Evolutionary conservation across 1,140 invertebrate genomes (phyloP).

Genomic region (Venturia canescens): DNA sequence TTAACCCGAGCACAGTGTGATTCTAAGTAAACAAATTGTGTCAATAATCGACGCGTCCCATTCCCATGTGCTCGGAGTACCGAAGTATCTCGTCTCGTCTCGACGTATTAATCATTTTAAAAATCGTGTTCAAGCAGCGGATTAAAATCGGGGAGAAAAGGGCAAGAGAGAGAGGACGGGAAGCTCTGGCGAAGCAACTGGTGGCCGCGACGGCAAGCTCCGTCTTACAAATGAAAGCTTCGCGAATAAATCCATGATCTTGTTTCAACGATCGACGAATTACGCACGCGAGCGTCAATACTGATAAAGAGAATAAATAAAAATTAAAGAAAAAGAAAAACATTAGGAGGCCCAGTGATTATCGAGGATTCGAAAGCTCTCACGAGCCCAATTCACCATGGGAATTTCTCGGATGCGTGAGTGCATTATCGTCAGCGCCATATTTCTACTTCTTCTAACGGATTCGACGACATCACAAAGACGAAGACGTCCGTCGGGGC

Average conservation of each 20-base stretch:
- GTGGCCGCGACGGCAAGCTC: slow-evolving; percentile 19
- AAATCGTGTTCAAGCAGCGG: slow-evolving; percentile 39
- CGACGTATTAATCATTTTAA: not conserved
- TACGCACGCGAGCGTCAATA: not conserved
- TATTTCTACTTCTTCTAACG: slow-evolving; percentile 8
- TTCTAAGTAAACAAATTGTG: not conserved
- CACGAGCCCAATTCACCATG: not conserved
- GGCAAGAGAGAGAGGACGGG: slow-evolving; percentile 47
- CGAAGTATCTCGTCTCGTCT: not conserved
- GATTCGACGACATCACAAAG: slow-evolving; percentile 14
- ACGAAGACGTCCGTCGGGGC: not conserved
- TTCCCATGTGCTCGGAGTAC: not conserved
- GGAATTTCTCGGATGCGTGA: not conserved
- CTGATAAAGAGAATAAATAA: not conserved
- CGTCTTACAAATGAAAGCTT: slow-evolving; percentile 13
- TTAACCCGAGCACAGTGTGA: not conserved
- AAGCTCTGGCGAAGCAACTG: slow-evolving; percentile 53
- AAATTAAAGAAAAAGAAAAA: too few relatives aligned
- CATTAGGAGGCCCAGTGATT: not conserved
- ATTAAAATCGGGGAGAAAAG: slow-evolving; percentile 42
- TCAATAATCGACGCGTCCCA: not conserved
- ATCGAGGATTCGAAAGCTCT: not conserved
- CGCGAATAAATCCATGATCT: not conserved
- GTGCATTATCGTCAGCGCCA: not conserved
- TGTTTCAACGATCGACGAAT: not conserved